These are phyloP conservation scores for Oxygymnocypris stewartii DNA, from an alignment of 2,113 vertebrate genomes.

Conservation along the genomic window DNA sequence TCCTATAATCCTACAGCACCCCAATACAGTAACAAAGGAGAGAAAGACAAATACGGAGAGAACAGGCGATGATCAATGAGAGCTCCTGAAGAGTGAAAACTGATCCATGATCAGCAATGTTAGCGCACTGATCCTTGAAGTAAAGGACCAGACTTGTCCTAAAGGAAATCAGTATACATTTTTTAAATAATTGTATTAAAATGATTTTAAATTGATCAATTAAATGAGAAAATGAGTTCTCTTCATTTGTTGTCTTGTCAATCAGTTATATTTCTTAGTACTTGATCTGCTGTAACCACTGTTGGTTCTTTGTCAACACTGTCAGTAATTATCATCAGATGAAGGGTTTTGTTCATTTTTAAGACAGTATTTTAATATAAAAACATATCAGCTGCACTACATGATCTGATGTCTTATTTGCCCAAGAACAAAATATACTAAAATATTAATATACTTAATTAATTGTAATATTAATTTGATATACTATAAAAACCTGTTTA, in stretches of 20 bases:
- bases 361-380: not conserved
- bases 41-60: constrained; percentile 70
- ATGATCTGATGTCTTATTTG: not conserved
- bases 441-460: too few species aligned
- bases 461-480: too few species aligned
- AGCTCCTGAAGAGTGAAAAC: not conserved
- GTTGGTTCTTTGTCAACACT: not conserved
- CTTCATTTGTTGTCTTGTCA: not conserved
- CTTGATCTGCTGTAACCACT: not conserved
- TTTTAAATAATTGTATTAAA: not conserved
- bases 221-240: not conserved
- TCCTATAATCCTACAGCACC: constrained; percentile 85
- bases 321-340: not conserved
- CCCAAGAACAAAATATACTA: not conserved
- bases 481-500: not conserved
- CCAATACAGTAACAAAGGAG: constrained; percentile 80
- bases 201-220: not conserved
- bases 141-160: not conserved
- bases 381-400: not conserved
- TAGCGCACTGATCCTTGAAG: not conserved
- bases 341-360: not conserved
- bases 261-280: not conserved
- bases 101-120: not conserved
- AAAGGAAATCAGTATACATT: too few species aligned
- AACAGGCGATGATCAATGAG: not conserved